Percentiles rank a stretch among this genome's conserved stretches.
These are phyloP conservation scores for Pteronotus mesoamericanus DNA, from an alignment of 2,797 vertebrate species.

Conservation along the genomic window DNA sequence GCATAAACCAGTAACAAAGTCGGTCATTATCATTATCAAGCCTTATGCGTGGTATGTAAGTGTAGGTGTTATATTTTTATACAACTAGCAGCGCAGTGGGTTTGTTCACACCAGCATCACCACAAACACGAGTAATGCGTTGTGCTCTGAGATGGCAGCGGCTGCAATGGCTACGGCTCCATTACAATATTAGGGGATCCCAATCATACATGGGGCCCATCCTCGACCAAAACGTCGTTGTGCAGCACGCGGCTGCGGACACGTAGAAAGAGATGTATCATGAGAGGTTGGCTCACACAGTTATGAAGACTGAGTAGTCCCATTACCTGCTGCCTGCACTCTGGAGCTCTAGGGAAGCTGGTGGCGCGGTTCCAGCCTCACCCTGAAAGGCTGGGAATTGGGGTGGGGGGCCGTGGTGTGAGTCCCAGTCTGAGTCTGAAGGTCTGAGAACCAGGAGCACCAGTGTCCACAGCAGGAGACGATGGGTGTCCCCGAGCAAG, in stretches of 20 bases:
- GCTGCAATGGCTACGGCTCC: background rate
- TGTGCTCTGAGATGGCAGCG: too few species aligned
- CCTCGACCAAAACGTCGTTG: background rate
- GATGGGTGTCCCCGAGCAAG: background rate
- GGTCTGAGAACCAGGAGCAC: background rate
- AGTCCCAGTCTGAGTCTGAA: background rate
- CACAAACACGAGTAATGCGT: background rate
- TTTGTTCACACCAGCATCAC: background rate
- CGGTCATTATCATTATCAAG: too few species aligned
- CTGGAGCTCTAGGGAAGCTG: too few species aligned
- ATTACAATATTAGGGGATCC: background rate
- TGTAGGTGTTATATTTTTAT: background rate
- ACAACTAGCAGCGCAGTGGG: too few species aligned
- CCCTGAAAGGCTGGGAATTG: background rate
- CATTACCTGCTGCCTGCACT: too few species aligned
- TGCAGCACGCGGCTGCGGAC: background rate
- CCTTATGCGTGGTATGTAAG: too few species aligned
- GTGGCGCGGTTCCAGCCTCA: fast-evolving
- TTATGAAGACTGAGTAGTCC: background rate
- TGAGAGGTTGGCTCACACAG: fast-evolving
- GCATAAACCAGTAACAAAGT: fast-evolving
- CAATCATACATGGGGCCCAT: too few species aligned
- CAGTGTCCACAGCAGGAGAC: background rate
- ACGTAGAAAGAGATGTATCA: background rate
- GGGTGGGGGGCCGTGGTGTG: background rate